Evolutionary conservation across 2,797 vertebrate species (phyloP), one percentile per base, ranked within the genome.

Genomic region (Ceyx erithaca): DNA sequence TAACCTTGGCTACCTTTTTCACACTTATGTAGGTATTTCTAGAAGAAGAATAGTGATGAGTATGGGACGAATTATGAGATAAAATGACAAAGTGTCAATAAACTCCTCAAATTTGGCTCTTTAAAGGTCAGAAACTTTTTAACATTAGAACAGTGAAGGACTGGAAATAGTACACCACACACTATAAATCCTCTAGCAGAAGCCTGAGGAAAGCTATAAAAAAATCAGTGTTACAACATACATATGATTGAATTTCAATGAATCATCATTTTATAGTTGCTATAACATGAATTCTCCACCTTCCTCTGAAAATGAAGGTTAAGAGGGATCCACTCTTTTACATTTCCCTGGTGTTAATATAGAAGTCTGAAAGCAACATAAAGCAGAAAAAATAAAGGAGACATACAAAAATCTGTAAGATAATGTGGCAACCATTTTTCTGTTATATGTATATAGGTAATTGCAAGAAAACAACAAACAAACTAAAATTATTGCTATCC

Each of bases 81-180:
- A 48, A 68, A 90, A 93, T 93, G 90, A 90, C 62, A 72, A 91
- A 87, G 68, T 85, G 51, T 78, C 52, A 7, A 92, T 92, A 94
- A 93, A 80, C 6, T 15, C 52, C 75, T 90, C 54, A 83, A 75
- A 94, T 82, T 49, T 81, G 48, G 43, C 51, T 92, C 69, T 93
- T 85, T 75, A 96, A 94, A 95, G 88, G 91, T 95, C 85, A 92
- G 66, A 78, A 88, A 85, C 26, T 94, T 92, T 93, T 91, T 80
- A 91, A 80, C 54, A 68, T 85, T 80, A 89, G 63, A 82, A 80
- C 61, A 59, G 17, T 75, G 69, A 73, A 89, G 45, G 55, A 80
- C 66, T 89, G 76, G 46, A 91, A 91, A 75, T 75, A 78, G 35
- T 64, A 64, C 5, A 85, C 31, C 69, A 78, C 54, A 75, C 0